These are phyloP conservation scores for Muntiacus reevesi DNA, from an alignment of 2,113 vertebrate species.

Conservation along the genomic window DNA sequence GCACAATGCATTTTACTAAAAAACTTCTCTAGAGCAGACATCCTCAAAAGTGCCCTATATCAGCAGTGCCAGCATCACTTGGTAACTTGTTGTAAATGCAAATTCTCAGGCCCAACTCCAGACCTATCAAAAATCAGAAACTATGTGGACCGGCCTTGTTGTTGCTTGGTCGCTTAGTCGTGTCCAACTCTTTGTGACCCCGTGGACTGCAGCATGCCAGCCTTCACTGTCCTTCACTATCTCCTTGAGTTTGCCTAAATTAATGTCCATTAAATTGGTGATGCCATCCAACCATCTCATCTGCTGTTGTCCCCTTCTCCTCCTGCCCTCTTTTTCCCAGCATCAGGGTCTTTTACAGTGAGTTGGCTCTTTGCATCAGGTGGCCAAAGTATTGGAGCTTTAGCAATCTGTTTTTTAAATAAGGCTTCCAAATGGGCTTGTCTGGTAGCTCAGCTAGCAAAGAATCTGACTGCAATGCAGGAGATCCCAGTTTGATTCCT, in stretches of 20 bases:
- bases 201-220: not conserved
- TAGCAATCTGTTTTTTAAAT: not conserved
- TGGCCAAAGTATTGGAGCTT: not conserved
- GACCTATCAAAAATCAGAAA: not conserved
- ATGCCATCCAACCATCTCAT: not conserved
- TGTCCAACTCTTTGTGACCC: not conserved
- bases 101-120: not conserved
- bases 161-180: not conserved
- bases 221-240: not conserved
- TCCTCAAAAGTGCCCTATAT: not conserved
- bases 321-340: not conserved
- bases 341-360: not conserved
- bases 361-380: not conserved
- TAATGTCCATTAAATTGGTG: not conserved
- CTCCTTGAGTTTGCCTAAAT: not conserved
- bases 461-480: not conserved
- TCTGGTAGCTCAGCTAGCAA: not conserved
- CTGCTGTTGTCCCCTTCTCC: not conserved
- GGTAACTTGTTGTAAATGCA: not conserved
- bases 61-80: not conserved
- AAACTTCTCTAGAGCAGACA: not conserved
- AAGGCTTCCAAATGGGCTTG: not conserved
- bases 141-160: not conserved
- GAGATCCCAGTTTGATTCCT: not conserved
- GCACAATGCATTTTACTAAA: not conserved